Evolutionary conservation across 2,797 vertebrate species (phyloP), one percentile per base, ranked within the genome.

Genomic region (Onychomys arenicola): DNA sequence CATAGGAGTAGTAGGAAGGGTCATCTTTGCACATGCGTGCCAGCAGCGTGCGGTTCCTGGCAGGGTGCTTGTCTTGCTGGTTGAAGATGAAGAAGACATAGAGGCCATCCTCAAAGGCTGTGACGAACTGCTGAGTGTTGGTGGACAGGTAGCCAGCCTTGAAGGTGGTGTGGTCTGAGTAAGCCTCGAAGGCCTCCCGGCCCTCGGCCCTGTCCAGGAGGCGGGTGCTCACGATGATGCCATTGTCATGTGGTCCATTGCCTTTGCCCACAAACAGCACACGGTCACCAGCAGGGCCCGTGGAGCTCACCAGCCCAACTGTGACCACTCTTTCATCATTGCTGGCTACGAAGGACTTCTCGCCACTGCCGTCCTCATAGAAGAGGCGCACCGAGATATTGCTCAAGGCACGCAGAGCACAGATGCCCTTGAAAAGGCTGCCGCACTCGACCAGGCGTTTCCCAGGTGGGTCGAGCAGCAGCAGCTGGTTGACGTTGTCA

Each of bases 41-140:
- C 89, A 99, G 98, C 13, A 99, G 99, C 0, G 99, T 99, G 88
- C 99, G 98, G 98, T 99, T 99, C 92, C 98, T 99, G 94, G 98
- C 98, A 0, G 99, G 99, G 0, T 98, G 98, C 55, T 99, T 99
- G 49, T 99, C 99, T 27, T 99, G 99, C 61, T 99, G 99, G 34
- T 99, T 99, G 96, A 99, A 99, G 88, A 99, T 98, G 93, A 99
- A 99, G 98, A 99, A 99, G 82, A 99, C 98, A 6, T 99, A 99
- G 0, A 63, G 93, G 2, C 98, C 98, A 1, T 99, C 98, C 98
- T 99, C 99, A 96, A 99, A 99, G 96, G 99, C 99, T 0, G 99
- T 98, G 37, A 99, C 99, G 87, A 99, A 99, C 92, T 99, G 99
- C 97, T 99, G 98, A 6, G 99, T 99, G 97, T 99, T 99, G 93